phyloP scores from a whole-genome alignment of 2,113 vertebrate genomes.

The Progne subis region DNA sequence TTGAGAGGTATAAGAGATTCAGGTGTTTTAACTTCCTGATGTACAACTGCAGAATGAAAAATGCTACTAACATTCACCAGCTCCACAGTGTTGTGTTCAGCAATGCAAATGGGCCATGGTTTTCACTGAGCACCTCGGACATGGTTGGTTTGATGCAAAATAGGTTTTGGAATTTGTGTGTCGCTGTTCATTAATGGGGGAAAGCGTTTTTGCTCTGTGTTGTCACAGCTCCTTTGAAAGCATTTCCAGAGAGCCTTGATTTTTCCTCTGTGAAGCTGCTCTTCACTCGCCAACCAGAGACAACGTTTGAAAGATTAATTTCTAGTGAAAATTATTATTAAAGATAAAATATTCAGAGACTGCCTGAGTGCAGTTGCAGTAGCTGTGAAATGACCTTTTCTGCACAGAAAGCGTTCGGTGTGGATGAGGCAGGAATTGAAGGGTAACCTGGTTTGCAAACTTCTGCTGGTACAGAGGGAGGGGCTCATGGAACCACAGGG shows the following conservation, averaged over 20 bases:
- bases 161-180: background rate
- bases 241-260: constrained; percentile 6
- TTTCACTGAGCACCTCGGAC: background rate
- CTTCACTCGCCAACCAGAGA: background rate
- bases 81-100: background rate
- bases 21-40: constrained; percentile 34
- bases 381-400: constrained; percentile 21
- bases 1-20: constrained; percentile 70
- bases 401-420: background rate
- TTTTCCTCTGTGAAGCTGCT: constrained; percentile 23
- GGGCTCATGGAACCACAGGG: background rate
- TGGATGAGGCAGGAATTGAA: background rate
- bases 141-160: constrained; percentile 1
- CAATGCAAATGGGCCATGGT: background rate
- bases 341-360: constrained; percentile 10
- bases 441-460: background rate
- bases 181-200: background rate
- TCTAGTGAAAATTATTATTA: background rate
- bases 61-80: constrained; percentile 47
- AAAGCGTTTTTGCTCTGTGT: background rate
- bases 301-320: background rate
- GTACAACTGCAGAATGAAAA: background rate
- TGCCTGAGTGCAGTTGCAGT: background rate
- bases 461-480: background rate
- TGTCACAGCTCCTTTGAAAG: constrained; percentile 21